Conservation (phyloP, 2,113 vertebrate genomes). For the Paralichthys olivaceus region DNA sequence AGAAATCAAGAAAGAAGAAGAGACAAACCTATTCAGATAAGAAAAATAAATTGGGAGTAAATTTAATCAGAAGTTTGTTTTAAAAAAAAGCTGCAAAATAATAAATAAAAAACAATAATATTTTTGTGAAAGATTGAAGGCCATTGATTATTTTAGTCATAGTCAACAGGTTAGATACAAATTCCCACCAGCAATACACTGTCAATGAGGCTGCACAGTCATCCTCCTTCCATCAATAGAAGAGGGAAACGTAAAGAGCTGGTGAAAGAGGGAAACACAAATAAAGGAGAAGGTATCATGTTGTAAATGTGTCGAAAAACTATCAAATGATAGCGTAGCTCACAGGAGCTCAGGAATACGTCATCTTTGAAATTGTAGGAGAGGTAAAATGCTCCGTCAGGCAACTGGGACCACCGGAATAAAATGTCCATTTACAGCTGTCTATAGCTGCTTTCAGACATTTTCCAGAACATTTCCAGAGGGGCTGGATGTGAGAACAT, state of each 20-base stretch:
- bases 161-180: not conserved
- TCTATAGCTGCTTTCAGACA: no score
- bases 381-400: constrained; percentile 19
- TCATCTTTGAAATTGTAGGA: constrained; percentile 13
- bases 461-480: no score
- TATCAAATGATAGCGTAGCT: constrained; percentile 8
- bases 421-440: constrained; percentile 2
- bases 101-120: no score
- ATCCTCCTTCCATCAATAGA: constrained; percentile 7
- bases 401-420: constrained; percentile 11
- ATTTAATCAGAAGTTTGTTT: no score
- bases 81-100: not conserved
- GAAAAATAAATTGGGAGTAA: no score
- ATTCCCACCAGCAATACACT: not conserved
- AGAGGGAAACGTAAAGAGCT: not conserved
- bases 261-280: constrained; percentile 1
- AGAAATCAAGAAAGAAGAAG: not conserved
- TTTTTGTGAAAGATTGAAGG: not conserved
- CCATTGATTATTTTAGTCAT: not conserved
- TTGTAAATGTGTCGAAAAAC: not conserved
- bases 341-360: not conserved
- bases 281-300: constrained; percentile 6
- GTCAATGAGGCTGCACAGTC: constrained; percentile 35
- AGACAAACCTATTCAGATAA: no score
- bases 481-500: no score